phyloP scores from a whole-genome alignment of 2,797 vertebrate genomes.

The Hozukius guyotensis region DNA sequence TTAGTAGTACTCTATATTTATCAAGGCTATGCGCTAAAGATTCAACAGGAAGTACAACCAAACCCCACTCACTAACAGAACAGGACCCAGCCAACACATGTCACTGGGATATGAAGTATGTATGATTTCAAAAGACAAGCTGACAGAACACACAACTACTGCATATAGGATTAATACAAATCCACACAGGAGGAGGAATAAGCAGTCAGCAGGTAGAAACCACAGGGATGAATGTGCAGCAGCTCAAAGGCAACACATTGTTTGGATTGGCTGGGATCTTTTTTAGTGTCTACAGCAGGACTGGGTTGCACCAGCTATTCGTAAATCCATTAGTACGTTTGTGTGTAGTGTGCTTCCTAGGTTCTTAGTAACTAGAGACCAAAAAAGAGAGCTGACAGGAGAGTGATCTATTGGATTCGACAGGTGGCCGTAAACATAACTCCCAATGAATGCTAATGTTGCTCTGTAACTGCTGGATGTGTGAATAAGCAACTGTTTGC shows the following conservation, averaged over 20 bases:
- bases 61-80: neutral
- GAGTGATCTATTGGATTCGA: neutral
- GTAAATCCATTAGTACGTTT: neutral
- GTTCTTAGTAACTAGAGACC: neutral
- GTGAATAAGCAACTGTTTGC: neutral
- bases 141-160: neutral
- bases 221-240: neutral
- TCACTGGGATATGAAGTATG: neutral
- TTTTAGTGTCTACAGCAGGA: neutral
- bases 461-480: neutral
- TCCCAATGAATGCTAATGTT: neutral
- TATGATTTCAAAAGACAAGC: slow-evolving; percentile 3
- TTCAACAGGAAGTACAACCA: neutral
- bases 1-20: neutral
- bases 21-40: neutral
- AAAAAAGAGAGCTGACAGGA: neutral
- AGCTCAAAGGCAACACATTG: neutral
- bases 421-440: neutral
- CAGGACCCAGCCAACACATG: neutral
- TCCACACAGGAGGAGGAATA: neutral
- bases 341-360: neutral
- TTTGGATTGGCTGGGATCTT: neutral
- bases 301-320: neutral
- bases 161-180: neutral
- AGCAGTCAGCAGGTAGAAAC: neutral